Percentiles rank a stretch among this genome's conserved stretches.
These are phyloP conservation scores for Drosophila kepulauana DNA, from an alignment of 1,140 invertebrate genomes.

Conservation along the genomic window DNA sequence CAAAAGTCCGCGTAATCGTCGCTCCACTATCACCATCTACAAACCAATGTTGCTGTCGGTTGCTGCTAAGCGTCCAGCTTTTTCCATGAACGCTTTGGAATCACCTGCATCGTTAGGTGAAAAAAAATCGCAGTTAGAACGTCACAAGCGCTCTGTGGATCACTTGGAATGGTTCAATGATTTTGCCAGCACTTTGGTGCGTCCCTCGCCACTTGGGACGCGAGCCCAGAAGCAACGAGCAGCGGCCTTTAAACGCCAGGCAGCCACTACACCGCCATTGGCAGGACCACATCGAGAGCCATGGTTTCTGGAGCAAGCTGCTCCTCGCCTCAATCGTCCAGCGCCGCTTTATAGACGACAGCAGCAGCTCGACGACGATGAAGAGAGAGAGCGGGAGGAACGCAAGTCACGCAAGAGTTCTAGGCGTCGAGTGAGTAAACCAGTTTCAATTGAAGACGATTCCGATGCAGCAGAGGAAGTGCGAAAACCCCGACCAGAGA, in stretches of 20 bases:
- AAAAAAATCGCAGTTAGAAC: slow-evolving; percentile 42
- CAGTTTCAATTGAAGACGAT: slow-evolving; percentile 27
- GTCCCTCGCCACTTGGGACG: slow-evolving; percentile 69
- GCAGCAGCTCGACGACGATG: slow-evolving; percentile 11
- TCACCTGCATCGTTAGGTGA: neutral
- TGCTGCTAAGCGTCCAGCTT: slow-evolving; percentile 3
- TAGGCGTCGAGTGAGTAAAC: slow-evolving; percentile 15
- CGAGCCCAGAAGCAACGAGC: slow-evolving; percentile 40
- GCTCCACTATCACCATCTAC: slow-evolving; percentile 75
- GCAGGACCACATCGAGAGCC: slow-evolving; percentile 42
- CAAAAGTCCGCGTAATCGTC: slow-evolving; percentile 48
- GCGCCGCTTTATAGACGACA: slow-evolving; percentile 44
- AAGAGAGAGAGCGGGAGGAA: neutral
- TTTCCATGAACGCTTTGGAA: slow-evolving; percentile 43
- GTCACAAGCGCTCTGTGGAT: slow-evolving; percentile 66
- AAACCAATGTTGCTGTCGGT: slow-evolving; percentile 38
- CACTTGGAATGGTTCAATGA: slow-evolving; percentile 80
- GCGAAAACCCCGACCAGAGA: slow-evolving; percentile 31
- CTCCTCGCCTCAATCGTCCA: slow-evolving; percentile 51
- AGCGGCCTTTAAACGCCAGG: slow-evolving; percentile 35
- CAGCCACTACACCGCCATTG: slow-evolving; percentile 20
- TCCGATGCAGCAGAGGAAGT: neutral
- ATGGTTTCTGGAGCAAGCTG: slow-evolving; percentile 62
- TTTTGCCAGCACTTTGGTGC: slow-evolving; percentile 66
- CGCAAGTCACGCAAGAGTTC: slow-evolving; percentile 45